These are phyloP conservation scores for Pyrrhosoma nymphula DNA, from an alignment of 2,888 invertebrate species.

Conservation along the genomic window DNA sequence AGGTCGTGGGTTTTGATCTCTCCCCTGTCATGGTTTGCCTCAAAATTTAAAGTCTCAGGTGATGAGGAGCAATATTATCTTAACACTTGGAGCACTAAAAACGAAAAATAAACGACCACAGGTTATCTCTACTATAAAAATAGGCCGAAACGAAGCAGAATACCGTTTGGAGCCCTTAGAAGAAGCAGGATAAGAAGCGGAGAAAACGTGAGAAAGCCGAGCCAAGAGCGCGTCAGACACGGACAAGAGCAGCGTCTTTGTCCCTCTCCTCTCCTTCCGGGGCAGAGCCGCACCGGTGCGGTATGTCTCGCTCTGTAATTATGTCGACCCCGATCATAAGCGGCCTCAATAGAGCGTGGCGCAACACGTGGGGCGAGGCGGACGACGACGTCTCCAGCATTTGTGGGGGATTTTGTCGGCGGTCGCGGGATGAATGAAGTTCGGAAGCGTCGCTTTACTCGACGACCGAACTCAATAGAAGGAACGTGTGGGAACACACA, in stretches of 20 bases:
- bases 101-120: too few relatives aligned
- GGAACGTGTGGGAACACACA: too few relatives aligned
- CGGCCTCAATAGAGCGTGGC: conserved; percentile 12
- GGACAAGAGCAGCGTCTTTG: too few relatives aligned
- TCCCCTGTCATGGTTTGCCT: too few relatives aligned
- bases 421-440: neutral
- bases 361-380: neutral
- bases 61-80: too few relatives aligned
- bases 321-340: neutral
- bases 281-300: neutral
- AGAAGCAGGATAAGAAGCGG: neutral
- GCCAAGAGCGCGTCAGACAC: neutral
- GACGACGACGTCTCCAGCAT: too few relatives aligned
- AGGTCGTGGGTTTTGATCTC: too few relatives aligned
- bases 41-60: too few relatives aligned
- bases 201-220: neutral
- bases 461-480: neutral
- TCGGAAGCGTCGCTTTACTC: neutral
- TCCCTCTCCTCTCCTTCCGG: neutral
- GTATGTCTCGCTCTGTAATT: neutral
- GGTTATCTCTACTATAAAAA: neutral
- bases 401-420: neutral
- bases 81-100: too few relatives aligned
- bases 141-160: neutral
- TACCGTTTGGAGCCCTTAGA: neutral